Base-by-base conservation (phyloP, 2,797 vertebrate genomes). In the Poeciliopsis presidionis region DNA sequence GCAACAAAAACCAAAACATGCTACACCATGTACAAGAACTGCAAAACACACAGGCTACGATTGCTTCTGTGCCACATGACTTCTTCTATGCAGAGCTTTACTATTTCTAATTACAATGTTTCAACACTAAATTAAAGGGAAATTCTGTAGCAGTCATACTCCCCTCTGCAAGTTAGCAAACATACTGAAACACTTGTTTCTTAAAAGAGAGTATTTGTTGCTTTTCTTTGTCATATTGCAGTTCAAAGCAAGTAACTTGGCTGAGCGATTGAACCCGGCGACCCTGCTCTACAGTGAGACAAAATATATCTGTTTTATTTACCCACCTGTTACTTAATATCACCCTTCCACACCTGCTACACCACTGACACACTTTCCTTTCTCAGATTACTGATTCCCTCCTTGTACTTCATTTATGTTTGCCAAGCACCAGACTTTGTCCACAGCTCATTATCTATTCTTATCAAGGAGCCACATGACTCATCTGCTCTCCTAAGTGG, bases 241-340 rank as follows among this genome's bases (percentile, higher is more conserved):
- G 72, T 7, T 11, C 36, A 55, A 73, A 39, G 7, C 22, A 12
- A 20, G n/a, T 11, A 65, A 47, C 39, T 76, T n/a, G 9, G 1
- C 2, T 41, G 77, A 74, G 57, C 43, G 33, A 49, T 13, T 41
- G 13, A 61, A 74, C 45, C 71, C 4, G 0, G 9, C 71, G 72
- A 85, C 69, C 30, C 3, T 9, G 43, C 73, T 73, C 28, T 73
- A 7, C 13, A 49, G 20, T 6, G 1, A 3, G n/a, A 16, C n/a
- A 69, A 77, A 72, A 80, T 33, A 49, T 2, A 45, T 11, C 22
- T 9, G 20, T 57, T 55, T 33, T 55, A 16, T 59, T 79, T 77
- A 33, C 11, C 49, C 85, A 87, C 83, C 86, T 87, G 76, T 83
- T 25, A 43, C 22, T 47, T 72, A 47, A 79, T 85, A 81, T 77